Base-by-base conservation (phyloP, 2,113 vertebrate genomes). In the Cairina moschata region DNA sequence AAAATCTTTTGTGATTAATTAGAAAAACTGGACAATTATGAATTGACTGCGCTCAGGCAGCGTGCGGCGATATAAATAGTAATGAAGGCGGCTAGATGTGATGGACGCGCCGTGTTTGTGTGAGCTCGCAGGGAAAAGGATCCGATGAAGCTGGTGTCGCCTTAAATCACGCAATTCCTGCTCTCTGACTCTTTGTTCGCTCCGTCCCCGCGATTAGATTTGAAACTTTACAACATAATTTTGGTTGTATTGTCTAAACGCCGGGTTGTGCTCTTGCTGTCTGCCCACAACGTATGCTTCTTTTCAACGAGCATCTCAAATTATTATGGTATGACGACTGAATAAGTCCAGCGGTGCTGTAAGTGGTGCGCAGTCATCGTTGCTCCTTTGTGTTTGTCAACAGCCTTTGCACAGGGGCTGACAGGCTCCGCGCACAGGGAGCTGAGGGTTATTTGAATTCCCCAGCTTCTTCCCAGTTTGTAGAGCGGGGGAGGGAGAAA, bases 1-100 rank as follows among this genome's bases (percentile, higher is more conserved):
- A 98, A 98, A 98, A 98, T 98, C 98, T 98, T 99, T 98, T 98
- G 98, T 99, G 98, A 99, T 99, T 99, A 99, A 99, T 98, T 99
- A 98, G 98, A 98, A 99, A 98, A 98, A 99, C 97, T 97, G 98
- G 98, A 99, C 98, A 98, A 98, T 99, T 98, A 99, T 98, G 98
- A 98, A 98, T 98, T 96, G 98, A 98, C 98, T 98, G 97, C 98
- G 97, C 97, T 81, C 98, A 98, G 98, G 96, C 98, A 97, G 98
- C 68, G 96, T 94, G 97, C 56, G 97, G 97, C 96, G 98, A 98
- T 98, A 98, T 98, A 98, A 98, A 98, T 98, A 98, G 97, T 98
- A 98, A 98, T 98, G 98, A 98, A 98, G 97, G 94, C 84, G 96
- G 97, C 94, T 97, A 96, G 96, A 96, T 93, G 96, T 56, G 95